phyloP scores from a whole-genome alignment of 2,888 invertebrate genomes.

The Icerya purchasi region DNA sequence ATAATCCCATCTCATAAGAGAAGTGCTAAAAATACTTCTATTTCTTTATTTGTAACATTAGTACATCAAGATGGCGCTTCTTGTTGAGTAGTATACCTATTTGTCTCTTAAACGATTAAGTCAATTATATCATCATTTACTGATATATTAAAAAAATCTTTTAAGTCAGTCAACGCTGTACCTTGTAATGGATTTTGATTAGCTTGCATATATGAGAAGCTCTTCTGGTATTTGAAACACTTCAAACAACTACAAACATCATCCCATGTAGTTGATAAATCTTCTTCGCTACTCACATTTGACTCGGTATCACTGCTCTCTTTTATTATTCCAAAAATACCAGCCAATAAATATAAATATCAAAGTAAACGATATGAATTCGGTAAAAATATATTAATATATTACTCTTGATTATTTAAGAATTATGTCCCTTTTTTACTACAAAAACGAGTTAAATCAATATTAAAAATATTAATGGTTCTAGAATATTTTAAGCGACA shows the following conservation, averaged over 20 bases:
- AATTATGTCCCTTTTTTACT: too few species aligned
- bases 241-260: background rate
- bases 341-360: background rate
- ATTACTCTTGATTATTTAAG: too few species aligned
- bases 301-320: background rate
- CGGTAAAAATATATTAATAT: too few species aligned
- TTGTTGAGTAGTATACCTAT: background rate
- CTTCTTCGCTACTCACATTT: background rate
- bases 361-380: too few species aligned
- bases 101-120: background rate
- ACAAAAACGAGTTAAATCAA: too few species aligned
- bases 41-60: background rate
- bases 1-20: background rate
- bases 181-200: background rate
- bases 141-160: background rate
- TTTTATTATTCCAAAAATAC: background rate
- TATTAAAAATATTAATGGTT: too few species aligned
- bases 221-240: background rate
- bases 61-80: background rate
- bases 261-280: background rate
- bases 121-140: background rate
- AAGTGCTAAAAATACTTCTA: background rate
- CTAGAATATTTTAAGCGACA: too few species aligned
- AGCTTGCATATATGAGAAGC: background rate
- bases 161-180: background rate